Evolutionary conservation across 2,888 invertebrate genomes (phyloP).

Genomic region (Eueremaeus valkanovi): DNA sequence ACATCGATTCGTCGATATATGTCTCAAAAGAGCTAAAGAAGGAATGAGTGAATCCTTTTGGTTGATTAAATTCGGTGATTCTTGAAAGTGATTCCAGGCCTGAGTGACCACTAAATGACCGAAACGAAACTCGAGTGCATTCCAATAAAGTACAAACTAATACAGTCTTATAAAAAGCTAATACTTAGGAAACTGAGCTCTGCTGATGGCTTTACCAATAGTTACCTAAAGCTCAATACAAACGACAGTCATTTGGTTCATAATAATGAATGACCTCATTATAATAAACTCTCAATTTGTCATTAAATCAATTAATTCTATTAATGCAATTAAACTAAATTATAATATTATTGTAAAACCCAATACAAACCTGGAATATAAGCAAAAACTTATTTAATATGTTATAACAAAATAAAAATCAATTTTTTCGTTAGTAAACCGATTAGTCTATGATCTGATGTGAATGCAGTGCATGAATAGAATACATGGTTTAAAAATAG

Average conservation of each 20-base stretch:
- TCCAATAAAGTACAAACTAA: constrained; percentile 30
- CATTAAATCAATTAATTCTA: constrained; percentile 31
- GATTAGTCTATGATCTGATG: too few relatives aligned
- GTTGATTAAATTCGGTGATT: constrained; percentile 29
- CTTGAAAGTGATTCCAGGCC: constrained; percentile 31
- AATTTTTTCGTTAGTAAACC: too few relatives aligned
- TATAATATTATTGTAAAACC: neutral
- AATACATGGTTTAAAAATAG: too few relatives aligned
- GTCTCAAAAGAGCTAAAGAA: neutral
- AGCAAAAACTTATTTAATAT: too few relatives aligned
- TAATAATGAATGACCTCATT: constrained; percentile 21
- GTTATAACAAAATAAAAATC: neutral
- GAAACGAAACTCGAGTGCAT: constrained; percentile 29
- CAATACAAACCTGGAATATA: neutral
- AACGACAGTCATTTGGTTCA: neutral
- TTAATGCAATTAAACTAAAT: neutral
- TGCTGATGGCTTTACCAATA: neutral
- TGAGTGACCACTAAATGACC: constrained; percentile 36
- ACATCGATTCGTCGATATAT: constrained; percentile 16
- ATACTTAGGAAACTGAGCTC: constrained; percentile 27
- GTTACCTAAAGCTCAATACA: constrained; percentile 23
- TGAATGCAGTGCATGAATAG: too few relatives aligned
- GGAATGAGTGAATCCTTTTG: constrained; percentile 19
- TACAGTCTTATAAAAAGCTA: constrained; percentile 17
- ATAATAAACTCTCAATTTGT: constrained; percentile 22